Evolutionary conservation across 2,797 vertebrate genomes (phyloP).

Genomic region (Paguma larvata): DNA sequence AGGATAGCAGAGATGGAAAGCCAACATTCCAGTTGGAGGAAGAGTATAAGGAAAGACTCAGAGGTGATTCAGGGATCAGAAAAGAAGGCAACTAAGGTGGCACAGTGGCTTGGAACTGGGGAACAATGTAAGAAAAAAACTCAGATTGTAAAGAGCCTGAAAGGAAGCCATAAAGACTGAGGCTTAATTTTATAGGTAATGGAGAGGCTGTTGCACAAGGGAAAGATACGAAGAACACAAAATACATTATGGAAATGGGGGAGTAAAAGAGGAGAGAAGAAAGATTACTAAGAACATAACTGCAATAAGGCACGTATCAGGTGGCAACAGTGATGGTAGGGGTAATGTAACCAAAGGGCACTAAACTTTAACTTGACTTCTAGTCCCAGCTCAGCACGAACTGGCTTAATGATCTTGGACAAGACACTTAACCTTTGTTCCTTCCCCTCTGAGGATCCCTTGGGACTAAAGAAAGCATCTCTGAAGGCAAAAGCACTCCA

Average conservation of each 20-base stretch:
- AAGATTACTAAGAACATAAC: not conserved
- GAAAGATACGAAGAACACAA: not conserved
- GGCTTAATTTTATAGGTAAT: not conserved
- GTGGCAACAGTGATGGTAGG: not conserved
- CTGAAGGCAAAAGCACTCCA: not conserved
- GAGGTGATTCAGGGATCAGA: not conserved
- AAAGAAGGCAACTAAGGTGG: not conserved
- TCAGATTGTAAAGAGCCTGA: not conserved
- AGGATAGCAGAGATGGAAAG: not conserved
- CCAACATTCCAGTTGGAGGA: not conserved
- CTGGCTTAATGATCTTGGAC: not conserved
- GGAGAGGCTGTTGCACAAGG: not conserved
- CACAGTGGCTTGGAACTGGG: not conserved
- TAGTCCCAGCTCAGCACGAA: not conserved
- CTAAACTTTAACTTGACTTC: not conserved
- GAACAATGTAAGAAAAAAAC: not conserved
- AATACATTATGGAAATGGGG: not conserved
- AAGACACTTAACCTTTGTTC: not conserved
- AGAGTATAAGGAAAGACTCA: not conserved
- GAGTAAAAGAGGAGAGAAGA: not conserved
- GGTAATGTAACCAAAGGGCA: not conserved
- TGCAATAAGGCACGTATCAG: not conserved
- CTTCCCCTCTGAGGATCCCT: not conserved
- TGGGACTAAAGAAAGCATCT: not conserved
- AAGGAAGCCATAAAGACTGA: constrained; percentile 13